Conservation (phyloP, 2,797 vertebrate species). For the Pogonophryne albipinna region DNA sequence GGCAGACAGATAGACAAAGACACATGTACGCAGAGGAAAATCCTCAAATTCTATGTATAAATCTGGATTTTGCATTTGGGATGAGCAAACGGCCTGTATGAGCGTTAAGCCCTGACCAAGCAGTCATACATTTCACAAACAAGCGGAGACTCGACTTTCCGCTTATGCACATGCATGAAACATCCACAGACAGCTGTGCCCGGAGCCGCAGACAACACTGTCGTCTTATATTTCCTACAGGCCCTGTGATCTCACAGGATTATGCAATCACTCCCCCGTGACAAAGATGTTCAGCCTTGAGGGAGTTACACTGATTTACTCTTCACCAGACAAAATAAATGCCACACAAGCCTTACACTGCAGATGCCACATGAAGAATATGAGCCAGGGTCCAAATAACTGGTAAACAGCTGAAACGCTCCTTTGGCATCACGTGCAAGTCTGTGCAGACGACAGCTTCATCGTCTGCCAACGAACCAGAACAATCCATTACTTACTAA, state of each 20-base stretch:
- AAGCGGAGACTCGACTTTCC: conserved; percentile 18
- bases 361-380: conserved; percentile 56
- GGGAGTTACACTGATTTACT: conserved; percentile 70
- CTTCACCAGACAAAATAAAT: conserved; percentile 70
- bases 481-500: conserved; percentile 42
- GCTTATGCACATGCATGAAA: conserved; percentile 63
- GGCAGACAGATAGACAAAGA: conserved; percentile 74
- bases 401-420: conserved; percentile 44
- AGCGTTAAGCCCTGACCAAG: conserved; percentile 27
- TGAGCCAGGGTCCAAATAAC: conserved; percentile 56
- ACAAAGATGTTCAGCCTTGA: conserved; percentile 75
- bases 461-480: conserved; percentile 34
- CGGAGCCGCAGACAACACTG: conserved; percentile 68
- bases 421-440: conserved; percentile 27
- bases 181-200: conserved; percentile 70
- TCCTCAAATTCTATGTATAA: conserved; percentile 48
- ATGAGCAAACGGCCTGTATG: conserved; percentile 28
- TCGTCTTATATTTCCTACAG: conserved; percentile 77
- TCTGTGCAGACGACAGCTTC: conserved; percentile 39
- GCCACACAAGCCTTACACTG: conserved; percentile 65
- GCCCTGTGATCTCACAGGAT: conserved; percentile 79
- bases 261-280: conserved; percentile 78
- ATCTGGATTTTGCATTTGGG: conserved; percentile 31
- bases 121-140: conserved; percentile 37
- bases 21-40: conserved; percentile 44